Percentiles rank a stretch among this genome's conserved stretches.
These are phyloP conservation scores for Neotoma lepida DNA, from an alignment of 2,113 vertebrate species.

Conservation along the genomic window DNA sequence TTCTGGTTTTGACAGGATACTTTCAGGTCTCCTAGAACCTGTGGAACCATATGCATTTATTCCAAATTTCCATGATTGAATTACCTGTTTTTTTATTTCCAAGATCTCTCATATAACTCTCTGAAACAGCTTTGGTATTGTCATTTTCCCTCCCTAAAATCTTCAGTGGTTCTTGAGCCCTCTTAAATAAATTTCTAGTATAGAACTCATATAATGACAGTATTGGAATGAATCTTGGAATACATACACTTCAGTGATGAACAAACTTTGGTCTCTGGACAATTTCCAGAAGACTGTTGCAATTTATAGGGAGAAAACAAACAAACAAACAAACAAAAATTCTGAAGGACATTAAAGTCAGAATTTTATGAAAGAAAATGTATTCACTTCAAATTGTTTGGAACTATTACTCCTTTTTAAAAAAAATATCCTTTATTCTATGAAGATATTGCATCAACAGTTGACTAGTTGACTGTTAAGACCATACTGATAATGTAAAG, in stretches of 20 bases:
- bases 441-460: background rate
- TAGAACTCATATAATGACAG: constrained; percentile 33
- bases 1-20: background rate
- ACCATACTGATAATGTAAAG: background rate
- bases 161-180: background rate
- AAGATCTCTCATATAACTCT: constrained; percentile 16
- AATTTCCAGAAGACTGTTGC: constrained; percentile 15
- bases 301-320: background rate
- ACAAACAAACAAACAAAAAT: background rate
- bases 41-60: background rate
- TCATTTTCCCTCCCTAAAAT: background rate
- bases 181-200: constrained; percentile 39
- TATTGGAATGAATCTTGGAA: constrained; percentile 40
- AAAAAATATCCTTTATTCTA: constrained; percentile 38
- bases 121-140: background rate
- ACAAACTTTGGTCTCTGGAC: constrained; percentile 21
- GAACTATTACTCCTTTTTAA: background rate
- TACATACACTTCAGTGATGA: constrained; percentile 9
- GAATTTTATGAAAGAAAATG: background rate
- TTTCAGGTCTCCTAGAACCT: background rate
- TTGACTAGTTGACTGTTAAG: constrained; percentile 9
- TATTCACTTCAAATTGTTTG: background rate
- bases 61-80: background rate
- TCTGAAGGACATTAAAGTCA: background rate
- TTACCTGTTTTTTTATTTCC: background rate